These are phyloP conservation scores for Drosophila sp. DNA, from an alignment of 1,140 invertebrate species.

Conservation along the genomic window DNA sequence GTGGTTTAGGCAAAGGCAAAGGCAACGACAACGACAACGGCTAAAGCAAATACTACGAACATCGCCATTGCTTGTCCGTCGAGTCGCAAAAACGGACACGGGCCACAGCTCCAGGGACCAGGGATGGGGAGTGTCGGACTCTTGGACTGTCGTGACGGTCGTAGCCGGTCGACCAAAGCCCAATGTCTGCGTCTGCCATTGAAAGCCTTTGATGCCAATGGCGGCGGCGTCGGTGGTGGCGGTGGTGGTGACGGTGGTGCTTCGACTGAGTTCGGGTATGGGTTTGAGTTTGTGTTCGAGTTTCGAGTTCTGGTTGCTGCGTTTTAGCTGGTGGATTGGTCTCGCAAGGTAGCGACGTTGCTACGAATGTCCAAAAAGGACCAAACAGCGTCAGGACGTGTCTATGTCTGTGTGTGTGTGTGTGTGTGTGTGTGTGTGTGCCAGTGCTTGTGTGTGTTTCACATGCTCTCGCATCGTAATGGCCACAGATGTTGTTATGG, in stretches of 20 bases:
- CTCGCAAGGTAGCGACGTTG: conserved; percentile 66
- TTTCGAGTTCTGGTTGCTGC: conserved; percentile 29
- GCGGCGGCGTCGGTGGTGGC: conserved; percentile 22
- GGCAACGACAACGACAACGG: conserved; percentile 9
- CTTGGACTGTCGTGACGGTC: conserved; percentile 24
- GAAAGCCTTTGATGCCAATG: conserved; percentile 76
- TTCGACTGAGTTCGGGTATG: conserved; percentile 12
- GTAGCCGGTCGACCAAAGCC: conserved; percentile 25
- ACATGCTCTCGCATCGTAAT: conserved; percentile 74
- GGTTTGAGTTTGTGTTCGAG: conserved; percentile 15
- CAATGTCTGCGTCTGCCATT: conserved; percentile 70
- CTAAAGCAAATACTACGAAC: conserved; percentile 41
- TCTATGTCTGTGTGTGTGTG: conserved; percentile 29
- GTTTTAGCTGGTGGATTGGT: conserved; percentile 27
- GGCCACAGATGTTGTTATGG: conserved; percentile 83
- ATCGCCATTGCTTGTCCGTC: conserved; percentile 52
- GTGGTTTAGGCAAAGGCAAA: conserved; percentile 17
- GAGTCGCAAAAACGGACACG: conserved; percentile 61
- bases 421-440: conserved; percentile 30
- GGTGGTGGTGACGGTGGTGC: conserved; percentile 19
- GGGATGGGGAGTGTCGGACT: conserved; percentile 13
- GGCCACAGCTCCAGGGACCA: conserved; percentile 42
- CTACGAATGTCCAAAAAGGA: conserved; percentile 71
- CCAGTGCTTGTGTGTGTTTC: conserved; percentile 43
- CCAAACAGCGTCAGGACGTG: conserved; percentile 45